Percentiles rank a stretch among this genome's conserved stretches.
These are phyloP conservation scores for Chelmon rostratus DNA, from an alignment of 2,797 vertebrate genomes.

Conservation along the genomic window DNA sequence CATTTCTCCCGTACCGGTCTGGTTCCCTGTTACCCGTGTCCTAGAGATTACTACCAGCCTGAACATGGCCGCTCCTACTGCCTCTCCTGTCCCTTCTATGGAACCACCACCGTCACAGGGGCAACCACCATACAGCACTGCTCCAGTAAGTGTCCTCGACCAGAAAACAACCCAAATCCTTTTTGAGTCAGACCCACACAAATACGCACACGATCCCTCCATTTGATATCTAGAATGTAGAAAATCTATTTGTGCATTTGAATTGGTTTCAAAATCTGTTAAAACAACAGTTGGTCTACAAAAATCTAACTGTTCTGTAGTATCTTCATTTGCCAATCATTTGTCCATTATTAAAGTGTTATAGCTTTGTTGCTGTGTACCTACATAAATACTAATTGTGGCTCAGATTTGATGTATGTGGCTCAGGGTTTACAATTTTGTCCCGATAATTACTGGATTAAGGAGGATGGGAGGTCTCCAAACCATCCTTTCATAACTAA, in stretches of 20 bases:
- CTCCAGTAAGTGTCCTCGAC: slow-evolving; percentile 89
- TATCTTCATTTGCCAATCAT: too few relatives aligned
- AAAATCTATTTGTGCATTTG: neutral
- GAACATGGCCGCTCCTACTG: slow-evolving; percentile 95
- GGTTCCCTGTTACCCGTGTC: slow-evolving; percentile 94
- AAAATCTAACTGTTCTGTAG: neutral
- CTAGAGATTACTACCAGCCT: slow-evolving; percentile 97
- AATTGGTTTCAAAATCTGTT: neutral
- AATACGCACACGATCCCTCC: neutral
- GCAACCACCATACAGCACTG: slow-evolving; percentile 95
- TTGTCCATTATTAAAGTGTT: too few relatives aligned
- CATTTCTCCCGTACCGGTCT: slow-evolving; percentile 96
- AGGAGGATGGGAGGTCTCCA: too few relatives aligned
- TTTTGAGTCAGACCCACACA: neutral
- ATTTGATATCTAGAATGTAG: neutral
- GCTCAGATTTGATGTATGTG: too few relatives aligned
- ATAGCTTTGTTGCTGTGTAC: too few relatives aligned
- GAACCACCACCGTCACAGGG: slow-evolving; percentile 92
- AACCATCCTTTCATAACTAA: neutral
- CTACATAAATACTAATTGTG: too few relatives aligned
- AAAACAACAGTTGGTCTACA: too few relatives aligned
- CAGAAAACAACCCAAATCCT: too few relatives aligned
- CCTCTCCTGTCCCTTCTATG: slow-evolving; percentile 96
- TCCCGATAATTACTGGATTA: too few relatives aligned
- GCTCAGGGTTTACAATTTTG: neutral